A percentile compares a stretch with the other conserved stretches of the same genome.
These are phyloP conservation scores for Pseudanteris insignis DNA, from an alignment of 2,888 invertebrate genomes.

Conservation along the genomic window DNA sequence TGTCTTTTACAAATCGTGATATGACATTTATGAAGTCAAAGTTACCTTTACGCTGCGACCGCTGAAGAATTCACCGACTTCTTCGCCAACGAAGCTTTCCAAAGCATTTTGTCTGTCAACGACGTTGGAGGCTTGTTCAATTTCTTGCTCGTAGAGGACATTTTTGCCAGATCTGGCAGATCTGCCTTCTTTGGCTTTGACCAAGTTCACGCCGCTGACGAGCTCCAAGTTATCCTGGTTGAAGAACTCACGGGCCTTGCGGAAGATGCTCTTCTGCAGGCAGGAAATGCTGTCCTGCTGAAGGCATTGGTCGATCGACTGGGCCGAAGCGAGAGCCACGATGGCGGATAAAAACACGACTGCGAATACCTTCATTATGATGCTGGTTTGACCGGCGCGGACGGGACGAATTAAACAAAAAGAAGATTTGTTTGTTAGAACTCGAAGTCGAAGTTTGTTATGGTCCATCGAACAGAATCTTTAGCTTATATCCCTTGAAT, in stretches of 20 bases:
- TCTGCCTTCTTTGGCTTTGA: conserved; percentile 60
- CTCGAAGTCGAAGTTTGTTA: conserved; percentile 63
- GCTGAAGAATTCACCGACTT: conserved; percentile 69
- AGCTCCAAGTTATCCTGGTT: conserved; percentile 70
- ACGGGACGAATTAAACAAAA: too few relatives aligned
- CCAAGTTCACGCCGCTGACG: conserved; percentile 69
- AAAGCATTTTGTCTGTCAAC: conserved; percentile 70
- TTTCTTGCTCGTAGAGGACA: conserved; percentile 66
- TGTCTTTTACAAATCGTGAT: too few relatives aligned
- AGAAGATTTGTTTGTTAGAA: too few relatives aligned
- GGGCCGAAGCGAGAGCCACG: conserved; percentile 54
- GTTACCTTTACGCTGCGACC: conserved; percentile 68
- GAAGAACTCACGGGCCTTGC: conserved; percentile 71
- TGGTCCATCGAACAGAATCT: conserved; percentile 64
- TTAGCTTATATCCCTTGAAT: conserved; percentile 63
- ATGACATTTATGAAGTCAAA: too few relatives aligned
- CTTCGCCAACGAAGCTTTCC: conserved; percentile 70
- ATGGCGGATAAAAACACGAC: conserved; percentile 51
- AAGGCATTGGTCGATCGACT: conserved; percentile 70
- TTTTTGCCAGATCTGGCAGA: conserved; percentile 67
- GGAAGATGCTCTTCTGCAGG: conserved; percentile 71
- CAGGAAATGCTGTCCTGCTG: conserved; percentile 74
- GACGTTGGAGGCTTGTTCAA: conserved; percentile 68
- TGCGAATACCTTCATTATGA: conserved; percentile 52
- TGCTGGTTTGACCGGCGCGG: conserved; percentile 28